Base-by-base conservation (phyloP, 2,797 vertebrate species). In the Hozukius guyotensis region DNA sequence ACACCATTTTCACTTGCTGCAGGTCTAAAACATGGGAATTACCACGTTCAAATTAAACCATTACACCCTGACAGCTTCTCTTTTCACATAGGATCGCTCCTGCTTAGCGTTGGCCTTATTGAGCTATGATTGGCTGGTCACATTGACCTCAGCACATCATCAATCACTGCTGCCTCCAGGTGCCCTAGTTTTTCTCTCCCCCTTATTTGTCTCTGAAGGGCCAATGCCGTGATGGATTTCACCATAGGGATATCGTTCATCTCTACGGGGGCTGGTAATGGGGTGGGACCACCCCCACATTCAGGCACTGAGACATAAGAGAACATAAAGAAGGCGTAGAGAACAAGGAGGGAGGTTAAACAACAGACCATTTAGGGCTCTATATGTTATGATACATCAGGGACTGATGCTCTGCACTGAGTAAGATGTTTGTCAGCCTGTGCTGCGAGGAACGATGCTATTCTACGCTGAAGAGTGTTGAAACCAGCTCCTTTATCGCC, bases 41-140 rank as follows among this genome's bases (percentile, higher is more conserved):
- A 64, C 55, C 67, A 36, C 61, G 52, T 53, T 61, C 22, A 69
- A 83, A 87, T 77, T 22, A 82, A 84, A 76, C 59, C 24, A 62
- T 81, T 68, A 66, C 56, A 75, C 31, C 34, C 3, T 80, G 78
- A 74, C 64, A 77, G 61, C 60, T 22, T 75, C 69, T 38, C n/a
- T 77, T 84, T 66, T 66, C 66, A 57, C 62, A 22, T 6, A 64
- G 42, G 73, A 85, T 71, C 34, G 5, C 74, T 81, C n/a, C 56
- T 89, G 79, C 74, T 88, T 74, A 78, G 52, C 49, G 80, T 86
- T 34, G 75, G 70, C 57, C 78, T 93, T 93, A 93, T 93, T 93
- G 91, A 95, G 91, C 89, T 88, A 85, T 89, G 93, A 94, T 90
- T 93, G 91, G 89, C 88, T 89, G 82, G 73, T 89, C 89, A 92